phyloP scores from a whole-genome alignment of 2,797 vertebrate species.

The Notamacropus eugenii region DNA sequence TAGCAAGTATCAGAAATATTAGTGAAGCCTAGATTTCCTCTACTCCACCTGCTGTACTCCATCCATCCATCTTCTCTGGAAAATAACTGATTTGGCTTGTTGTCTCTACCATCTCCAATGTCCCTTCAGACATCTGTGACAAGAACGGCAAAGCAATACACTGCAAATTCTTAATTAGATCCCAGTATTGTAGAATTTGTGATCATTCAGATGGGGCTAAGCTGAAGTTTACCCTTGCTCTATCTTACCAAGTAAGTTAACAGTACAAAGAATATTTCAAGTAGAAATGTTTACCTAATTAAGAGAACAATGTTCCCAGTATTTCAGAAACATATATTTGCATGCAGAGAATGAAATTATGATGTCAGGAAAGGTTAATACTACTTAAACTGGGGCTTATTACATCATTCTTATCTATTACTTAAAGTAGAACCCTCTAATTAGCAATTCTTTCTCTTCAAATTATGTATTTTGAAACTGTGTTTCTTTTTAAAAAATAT shows the following conservation, averaged over 20 bases:
- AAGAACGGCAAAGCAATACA: background rate
- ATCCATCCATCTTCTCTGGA: background rate
- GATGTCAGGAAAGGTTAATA: background rate
- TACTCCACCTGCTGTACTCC: background rate
- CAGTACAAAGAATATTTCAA: background rate
- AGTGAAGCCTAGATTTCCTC: background rate
- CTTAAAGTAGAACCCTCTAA: background rate
- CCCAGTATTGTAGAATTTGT: background rate
- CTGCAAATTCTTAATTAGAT: background rate
- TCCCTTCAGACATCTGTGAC: background rate
- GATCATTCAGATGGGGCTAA: background rate
- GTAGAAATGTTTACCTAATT: background rate
- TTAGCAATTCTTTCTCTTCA: background rate
- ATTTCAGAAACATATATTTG: background rate
- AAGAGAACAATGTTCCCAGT: background rate
- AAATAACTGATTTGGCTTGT: background rate
- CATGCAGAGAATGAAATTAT: background rate
- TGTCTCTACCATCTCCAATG: background rate
- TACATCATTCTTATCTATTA: background rate
- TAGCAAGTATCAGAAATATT: background rate
- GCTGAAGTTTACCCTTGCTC: background rate
- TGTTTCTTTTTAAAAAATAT: background rate
- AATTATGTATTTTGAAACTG: background rate
- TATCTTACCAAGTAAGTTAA: background rate
- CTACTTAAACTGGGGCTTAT: background rate